Conservation (phyloP, 1,140 invertebrate species). For the Diorhabda carinulata region DNA sequence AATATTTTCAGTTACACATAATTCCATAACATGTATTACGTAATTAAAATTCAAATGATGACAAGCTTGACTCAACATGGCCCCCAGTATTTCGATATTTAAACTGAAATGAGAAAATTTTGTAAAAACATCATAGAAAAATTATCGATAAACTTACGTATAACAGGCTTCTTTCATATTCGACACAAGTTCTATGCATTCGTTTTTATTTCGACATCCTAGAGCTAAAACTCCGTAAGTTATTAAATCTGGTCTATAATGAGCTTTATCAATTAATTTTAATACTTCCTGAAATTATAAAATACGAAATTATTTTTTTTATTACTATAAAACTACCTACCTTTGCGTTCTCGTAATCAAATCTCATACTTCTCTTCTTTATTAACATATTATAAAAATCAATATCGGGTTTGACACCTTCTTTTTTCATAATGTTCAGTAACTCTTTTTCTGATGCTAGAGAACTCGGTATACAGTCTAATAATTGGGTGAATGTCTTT, state of each 20-base stretch:
- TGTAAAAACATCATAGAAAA: not conserved
- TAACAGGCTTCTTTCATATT: slow-evolving; percentile 65
- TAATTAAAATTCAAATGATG: slow-evolving; percentile 58
- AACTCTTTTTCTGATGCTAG: slow-evolving; percentile 63
- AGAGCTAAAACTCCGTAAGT: slow-evolving; percentile 84
- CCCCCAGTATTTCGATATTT: slow-evolving; percentile 68
- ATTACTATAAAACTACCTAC: slow-evolving; percentile 50
- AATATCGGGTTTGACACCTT: slow-evolving; percentile 64
- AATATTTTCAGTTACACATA: slow-evolving; percentile 57
- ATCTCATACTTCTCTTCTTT: slow-evolving; percentile 66
- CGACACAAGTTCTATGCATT: slow-evolving; percentile 60
- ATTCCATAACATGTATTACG: slow-evolving; percentile 63
- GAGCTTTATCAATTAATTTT: slow-evolving; percentile 56
- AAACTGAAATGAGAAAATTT: slow-evolving; percentile 50
- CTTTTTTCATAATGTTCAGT: slow-evolving; percentile 55
- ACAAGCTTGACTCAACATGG: slow-evolving; percentile 62
- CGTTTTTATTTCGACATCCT: slow-evolving; percentile 60
- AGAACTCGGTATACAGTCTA: slow-evolving; percentile 67
- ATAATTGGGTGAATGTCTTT: slow-evolving; percentile 73
- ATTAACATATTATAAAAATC: slow-evolving; percentile 85
- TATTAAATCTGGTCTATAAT: slow-evolving; percentile 67
- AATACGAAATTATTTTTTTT: not conserved
- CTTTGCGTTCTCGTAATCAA: slow-evolving; percentile 62
- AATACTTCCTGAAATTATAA: slow-evolving; percentile 32
- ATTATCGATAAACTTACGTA: slow-evolving; percentile 48